Conservation (phyloP, 2,797 vertebrate species). For the Aselliscus stoliczkanus region DNA sequence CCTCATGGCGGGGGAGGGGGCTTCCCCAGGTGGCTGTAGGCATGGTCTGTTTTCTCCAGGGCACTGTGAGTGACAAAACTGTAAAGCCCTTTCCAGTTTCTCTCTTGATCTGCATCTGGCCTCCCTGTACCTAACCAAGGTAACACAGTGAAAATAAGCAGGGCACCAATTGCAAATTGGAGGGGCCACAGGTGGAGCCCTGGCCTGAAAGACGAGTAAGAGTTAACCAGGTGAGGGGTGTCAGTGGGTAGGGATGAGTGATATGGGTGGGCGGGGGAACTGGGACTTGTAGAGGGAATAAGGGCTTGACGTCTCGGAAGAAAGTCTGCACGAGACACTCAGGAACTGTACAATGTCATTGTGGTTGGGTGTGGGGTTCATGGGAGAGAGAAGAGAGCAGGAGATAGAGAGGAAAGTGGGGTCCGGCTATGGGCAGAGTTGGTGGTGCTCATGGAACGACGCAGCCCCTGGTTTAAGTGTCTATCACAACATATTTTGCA, state of each 20-base stretch:
- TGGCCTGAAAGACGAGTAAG: neutral
- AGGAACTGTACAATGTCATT: neutral
- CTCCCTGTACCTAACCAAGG: neutral
- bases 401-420: rapidly evolving
- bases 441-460: rapidly evolving
- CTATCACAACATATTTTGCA: too few relatives aligned
- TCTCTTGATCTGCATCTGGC: neutral
- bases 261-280: neutral
- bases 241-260: neutral
- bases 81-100: neutral
- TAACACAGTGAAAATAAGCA: neutral
- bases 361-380: rapidly evolving
- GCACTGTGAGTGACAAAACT: neutral
- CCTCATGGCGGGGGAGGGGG: too few relatives aligned
- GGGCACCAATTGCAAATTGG: too few relatives aligned
- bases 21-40: neutral
- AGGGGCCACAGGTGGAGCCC: neutral
- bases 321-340: neutral
- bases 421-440: rapidly evolving
- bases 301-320: rapidly evolving
- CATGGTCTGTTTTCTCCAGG: neutral
- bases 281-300: neutral
- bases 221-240: neutral
- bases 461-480: neutral
- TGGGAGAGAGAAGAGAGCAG: neutral